These are phyloP conservation scores for Euphysa ruthae DNA, from an alignment of 30 jellyfish, hydroid and myxozoan genomes.

Conservation along the genomic window DNA sequence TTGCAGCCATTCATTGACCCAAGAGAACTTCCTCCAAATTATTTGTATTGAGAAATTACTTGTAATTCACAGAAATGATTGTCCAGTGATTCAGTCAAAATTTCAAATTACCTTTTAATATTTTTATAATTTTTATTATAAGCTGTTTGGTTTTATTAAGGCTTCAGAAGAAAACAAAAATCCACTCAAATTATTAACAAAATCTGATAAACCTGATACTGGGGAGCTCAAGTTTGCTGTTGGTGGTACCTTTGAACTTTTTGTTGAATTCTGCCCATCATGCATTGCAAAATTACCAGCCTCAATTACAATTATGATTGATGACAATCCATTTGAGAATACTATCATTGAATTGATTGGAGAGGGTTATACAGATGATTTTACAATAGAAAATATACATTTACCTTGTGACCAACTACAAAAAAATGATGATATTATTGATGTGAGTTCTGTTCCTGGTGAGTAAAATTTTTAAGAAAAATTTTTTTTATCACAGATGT, in stretches of 20 bases:
- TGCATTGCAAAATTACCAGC: conserved; percentile 44
- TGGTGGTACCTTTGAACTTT: conserved; percentile 33
- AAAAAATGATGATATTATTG: no score
- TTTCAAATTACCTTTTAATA: no score
- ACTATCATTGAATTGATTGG: conserved; percentile 62
- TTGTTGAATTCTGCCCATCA: conserved; percentile 65
- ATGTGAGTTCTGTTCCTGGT: conserved; percentile 4
- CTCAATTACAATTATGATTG: conserved; percentile 58
- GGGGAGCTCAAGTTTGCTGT: conserved; percentile 28
- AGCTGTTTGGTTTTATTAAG: no score
- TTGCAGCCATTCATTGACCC: no score
- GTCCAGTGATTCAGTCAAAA: no score
- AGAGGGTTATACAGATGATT: conserved; percentile 70
- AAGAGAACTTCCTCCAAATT: no score
- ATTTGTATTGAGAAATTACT: no score
- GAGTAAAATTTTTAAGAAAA: neutral
- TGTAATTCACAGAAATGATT: no score
- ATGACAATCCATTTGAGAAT: conserved; percentile 85
- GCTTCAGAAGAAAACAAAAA: no score
- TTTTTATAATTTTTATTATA: no score
- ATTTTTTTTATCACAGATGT: neutral
- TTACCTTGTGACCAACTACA: no score
- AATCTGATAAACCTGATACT: conserved; percentile 47
- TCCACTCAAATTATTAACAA: no score
- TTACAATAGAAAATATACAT: conserved; percentile 78